Evolutionary conservation across 2,797 vertebrate genomes (phyloP).

Genomic region (Aeoliscus strigatus): DNA sequence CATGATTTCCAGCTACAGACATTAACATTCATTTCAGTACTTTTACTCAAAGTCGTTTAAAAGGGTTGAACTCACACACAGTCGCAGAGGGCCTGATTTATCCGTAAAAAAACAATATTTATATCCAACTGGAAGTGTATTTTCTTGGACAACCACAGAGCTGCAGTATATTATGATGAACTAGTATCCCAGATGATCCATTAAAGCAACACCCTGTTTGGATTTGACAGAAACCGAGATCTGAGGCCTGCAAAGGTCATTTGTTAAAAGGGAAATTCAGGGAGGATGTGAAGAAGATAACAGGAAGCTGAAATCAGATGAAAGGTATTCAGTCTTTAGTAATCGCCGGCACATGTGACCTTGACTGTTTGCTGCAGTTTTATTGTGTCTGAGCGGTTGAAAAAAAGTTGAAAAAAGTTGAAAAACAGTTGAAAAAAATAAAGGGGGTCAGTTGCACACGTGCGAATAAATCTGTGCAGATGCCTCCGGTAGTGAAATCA

Average conservation of each 20-base stretch:
- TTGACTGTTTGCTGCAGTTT: slow-evolving; percentile 2
- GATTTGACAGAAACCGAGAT: slow-evolving; percentile 24
- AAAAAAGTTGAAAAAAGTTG: not conserved
- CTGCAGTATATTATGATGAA: slow-evolving; percentile 33
- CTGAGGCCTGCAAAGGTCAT: slow-evolving; percentile 16
- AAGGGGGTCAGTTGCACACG: not conserved
- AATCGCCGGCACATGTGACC: slow-evolving; percentile 4
- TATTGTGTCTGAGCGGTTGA: not conserved
- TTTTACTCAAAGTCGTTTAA: slow-evolving; percentile 29
- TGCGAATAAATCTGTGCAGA: not conserved
- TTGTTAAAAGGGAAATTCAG: slow-evolving; percentile 8
- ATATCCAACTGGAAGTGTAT: slow-evolving; percentile 62
- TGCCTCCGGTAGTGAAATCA: not conserved
- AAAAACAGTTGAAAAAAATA: not conserved
- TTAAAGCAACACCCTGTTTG: slow-evolving; percentile 21
- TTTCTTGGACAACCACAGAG: slow-evolving; percentile 29
- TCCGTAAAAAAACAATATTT: slow-evolving; percentile 53
- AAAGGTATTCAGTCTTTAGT: slow-evolving; percentile 16
- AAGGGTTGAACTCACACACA: slow-evolving; percentile 34
- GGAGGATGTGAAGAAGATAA: slow-evolving; percentile 13
- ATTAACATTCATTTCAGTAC: too few species aligned
- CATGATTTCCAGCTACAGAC: too few species aligned
- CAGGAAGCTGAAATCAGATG: not conserved
- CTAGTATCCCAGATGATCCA: slow-evolving; percentile 36
- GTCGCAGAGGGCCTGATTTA: slow-evolving; percentile 41